Percentiles rank a stretch among this genome's conserved stretches.
These are phyloP conservation scores for Hucho hucho DNA, from an alignment of 2,113 vertebrate genomes.

Conservation along the genomic window DNA sequence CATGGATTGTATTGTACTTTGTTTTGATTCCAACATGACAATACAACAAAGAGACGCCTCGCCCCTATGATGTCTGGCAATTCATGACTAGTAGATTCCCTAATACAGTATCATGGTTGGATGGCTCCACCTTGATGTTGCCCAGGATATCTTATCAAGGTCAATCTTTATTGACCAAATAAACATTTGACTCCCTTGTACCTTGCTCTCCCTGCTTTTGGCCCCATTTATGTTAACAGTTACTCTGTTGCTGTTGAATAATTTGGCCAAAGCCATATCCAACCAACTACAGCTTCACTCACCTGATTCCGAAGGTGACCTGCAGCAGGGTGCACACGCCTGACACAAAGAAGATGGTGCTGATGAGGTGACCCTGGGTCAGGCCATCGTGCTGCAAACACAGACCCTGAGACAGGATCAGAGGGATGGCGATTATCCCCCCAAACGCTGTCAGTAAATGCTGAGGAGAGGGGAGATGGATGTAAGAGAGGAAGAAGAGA, in stretches of 20 bases:
- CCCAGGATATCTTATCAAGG: too few species aligned
- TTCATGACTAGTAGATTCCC: too few species aligned
- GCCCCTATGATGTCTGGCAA: too few species aligned
- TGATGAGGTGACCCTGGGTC: slow-evolving; percentile 93
- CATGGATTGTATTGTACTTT: too few species aligned
- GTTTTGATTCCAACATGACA: too few species aligned
- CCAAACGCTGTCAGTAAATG: slow-evolving; percentile 94
- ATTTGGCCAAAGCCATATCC: neutral
- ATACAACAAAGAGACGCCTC: too few species aligned
- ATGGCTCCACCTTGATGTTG: too few species aligned
- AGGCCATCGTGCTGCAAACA: slow-evolving; percentile 91
- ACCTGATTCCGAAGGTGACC: slow-evolving; percentile 93
- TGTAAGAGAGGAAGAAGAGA: neutral
- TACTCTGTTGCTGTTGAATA: neutral
- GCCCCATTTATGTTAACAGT: neutral
- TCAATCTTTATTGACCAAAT: too few species aligned
- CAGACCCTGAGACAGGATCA: slow-evolving; percentile 87
- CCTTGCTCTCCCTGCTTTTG: too few species aligned
- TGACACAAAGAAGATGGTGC: slow-evolving; percentile 95
- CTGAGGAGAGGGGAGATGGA: slow-evolving; percentile 60
- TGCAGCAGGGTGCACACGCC: slow-evolving; percentile 93
- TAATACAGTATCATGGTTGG: too few species aligned
- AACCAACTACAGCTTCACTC: slow-evolving; percentile 27
- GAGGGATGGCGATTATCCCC: slow-evolving; percentile 85
- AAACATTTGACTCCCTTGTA: too few species aligned